phyloP scores from a whole-genome alignment of 2,113 vertebrate genomes.

The Xyliphius kryptos region DNA sequence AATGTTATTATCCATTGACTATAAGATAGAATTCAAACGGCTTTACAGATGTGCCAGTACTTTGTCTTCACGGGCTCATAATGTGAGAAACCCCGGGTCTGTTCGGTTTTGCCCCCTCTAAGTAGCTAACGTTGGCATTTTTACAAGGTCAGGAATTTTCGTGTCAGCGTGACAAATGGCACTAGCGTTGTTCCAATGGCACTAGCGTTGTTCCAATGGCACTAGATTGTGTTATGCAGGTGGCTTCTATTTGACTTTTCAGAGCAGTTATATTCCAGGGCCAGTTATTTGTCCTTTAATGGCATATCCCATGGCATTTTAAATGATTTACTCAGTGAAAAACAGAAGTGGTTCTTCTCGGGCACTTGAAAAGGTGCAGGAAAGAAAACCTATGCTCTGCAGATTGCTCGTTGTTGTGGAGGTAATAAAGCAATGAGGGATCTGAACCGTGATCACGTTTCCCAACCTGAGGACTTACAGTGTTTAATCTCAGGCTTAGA shows the following conservation, averaged over 20 bases:
- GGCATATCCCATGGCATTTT: slow-evolving; percentile 2
- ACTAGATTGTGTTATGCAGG: slow-evolving; percentile 2
- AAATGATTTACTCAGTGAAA: slow-evolving; percentile 21
- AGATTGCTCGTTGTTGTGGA: neutral
- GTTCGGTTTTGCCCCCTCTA: neutral
- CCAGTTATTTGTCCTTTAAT: slow-evolving; percentile 23
- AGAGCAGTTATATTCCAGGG: slow-evolving; percentile 13
- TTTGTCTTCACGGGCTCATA: too few species aligned
- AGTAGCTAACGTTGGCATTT: slow-evolving; percentile 1
- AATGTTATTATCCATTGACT: too few species aligned
- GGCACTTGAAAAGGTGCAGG: slow-evolving; percentile 1
- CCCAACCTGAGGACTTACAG: slow-evolving; percentile 2
- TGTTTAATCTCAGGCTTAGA: slow-evolving; percentile 20
- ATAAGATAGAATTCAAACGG: too few species aligned
- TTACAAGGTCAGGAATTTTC: slow-evolving; percentile 5
- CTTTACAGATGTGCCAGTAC: too few species aligned
- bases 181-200: too few species aligned
- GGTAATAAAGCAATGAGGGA: neutral
- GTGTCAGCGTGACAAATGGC: slow-evolving; percentile 8
- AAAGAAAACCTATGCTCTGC: neutral
- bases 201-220: neutral
- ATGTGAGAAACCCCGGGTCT: too few species aligned
- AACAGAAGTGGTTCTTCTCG: slow-evolving; percentile 7
- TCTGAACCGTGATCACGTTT: neutral
- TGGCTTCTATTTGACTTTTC: neutral